Evolutionary conservation across 2,888 invertebrate genomes (phyloP), one percentile per base, ranked within the genome.

Genomic region (Calameuta filiformis): DNA sequence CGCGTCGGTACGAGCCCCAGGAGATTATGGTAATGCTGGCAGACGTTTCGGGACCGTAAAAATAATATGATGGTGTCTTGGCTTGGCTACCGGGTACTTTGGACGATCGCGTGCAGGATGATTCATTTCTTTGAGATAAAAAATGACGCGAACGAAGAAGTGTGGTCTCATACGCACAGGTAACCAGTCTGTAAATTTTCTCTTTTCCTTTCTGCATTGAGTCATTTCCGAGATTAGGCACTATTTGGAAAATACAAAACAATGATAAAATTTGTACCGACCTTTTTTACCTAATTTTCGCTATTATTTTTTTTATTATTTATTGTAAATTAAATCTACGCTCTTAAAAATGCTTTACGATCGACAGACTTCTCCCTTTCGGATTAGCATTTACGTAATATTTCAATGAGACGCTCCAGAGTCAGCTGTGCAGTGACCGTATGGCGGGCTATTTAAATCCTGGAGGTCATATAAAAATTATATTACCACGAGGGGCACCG

Each of bases 1-100:
- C 71, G 31, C 71, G 71, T 34, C 35, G 35, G 69, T 15, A 75
- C 79, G 80, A 76, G 81, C 82, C 85, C 83, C 84, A 80, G 84
- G 86, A 89, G 88, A 89, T 89, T 89, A 89, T 89, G 89, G 87
- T 89, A 89, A 89, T 88, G 84, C 84, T 82, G 82, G 86, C 87
- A 85, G 88, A 88, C 89, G 87, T 89, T 89, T 90, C 85, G 88
- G 88, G 88, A 83, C 87, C 87, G 88, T 89, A 89, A 90, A 90
- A 89, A 88, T 89, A 89, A 89, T 89, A 88, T 85, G 87, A 86
- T 85, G 87, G 85, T 89, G 87, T 86, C 86, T 84, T 83, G 84
- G 85, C 86, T 82, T 82, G 81, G 89, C 89, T 89, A 89, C 89
- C 84, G 88, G 88, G 89, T 88, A 89, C 89, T 87, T 87, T 85